phyloP scores from a whole-genome alignment of 2,797 vertebrate species.

The Novumbra hubbsi region DNA sequence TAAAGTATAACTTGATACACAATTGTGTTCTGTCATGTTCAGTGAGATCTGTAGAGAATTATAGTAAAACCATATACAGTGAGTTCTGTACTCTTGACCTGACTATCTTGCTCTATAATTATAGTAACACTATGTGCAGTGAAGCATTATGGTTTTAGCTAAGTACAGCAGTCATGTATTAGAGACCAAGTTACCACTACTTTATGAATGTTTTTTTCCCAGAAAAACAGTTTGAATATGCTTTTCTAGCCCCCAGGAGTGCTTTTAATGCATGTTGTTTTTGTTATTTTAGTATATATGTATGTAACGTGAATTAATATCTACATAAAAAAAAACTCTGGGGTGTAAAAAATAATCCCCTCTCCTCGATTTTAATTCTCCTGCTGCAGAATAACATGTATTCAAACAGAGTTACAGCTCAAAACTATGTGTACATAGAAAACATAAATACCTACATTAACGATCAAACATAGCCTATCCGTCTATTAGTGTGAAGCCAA shows the following conservation, averaged over 20 bases:
- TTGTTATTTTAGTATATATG: not conserved
- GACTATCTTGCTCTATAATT: too few relatives aligned
- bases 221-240: not conserved
- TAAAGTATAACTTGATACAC: not conserved
- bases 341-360: not conserved
- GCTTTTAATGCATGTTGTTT: not conserved
- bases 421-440: too few relatives aligned
- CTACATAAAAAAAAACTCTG: not conserved
- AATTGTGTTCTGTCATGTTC: not conserved
- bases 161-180: not conserved
- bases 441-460: not conserved
- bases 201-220: not conserved
- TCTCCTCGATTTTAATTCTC: too few relatives aligned
- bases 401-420: too few relatives aligned
- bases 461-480: not conserved
- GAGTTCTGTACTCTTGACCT: not conserved
- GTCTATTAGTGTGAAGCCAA: not conserved
- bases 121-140: too few relatives aligned
- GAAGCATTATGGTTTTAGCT: too few relatives aligned
- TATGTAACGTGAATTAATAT: not conserved
- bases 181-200: not conserved
- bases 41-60: not conserved
- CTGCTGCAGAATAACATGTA: too few relatives aligned
- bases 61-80: too few relatives aligned
- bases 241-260: not conserved